Evolutionary conservation across 2,888 invertebrate genomes (phyloP).

Genomic region (Oeneis ivallda): DNA sequence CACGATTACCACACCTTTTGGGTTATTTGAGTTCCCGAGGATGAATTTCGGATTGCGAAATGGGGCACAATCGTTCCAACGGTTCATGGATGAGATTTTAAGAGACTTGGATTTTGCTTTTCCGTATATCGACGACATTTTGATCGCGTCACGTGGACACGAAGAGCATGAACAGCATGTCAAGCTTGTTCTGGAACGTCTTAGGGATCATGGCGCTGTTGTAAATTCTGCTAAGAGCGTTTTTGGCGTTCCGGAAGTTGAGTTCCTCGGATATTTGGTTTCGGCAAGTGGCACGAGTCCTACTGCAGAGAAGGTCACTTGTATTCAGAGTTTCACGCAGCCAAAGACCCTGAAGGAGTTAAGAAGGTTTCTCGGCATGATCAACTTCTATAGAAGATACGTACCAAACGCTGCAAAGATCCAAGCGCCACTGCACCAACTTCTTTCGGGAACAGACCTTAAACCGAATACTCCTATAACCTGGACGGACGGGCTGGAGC

Average conservation of each 20-base stretch:
- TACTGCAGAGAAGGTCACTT: conserved; percentile 41
- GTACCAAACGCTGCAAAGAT: conserved; percentile 47
- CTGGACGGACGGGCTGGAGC: conserved; percentile 22
- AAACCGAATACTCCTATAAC: neutral
- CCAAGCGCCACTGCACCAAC: conserved; percentile 41
- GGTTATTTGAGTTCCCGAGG: neutral
- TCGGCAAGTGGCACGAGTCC: conserved; percentile 8
- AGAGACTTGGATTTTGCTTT: neutral
- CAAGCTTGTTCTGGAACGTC: conserved; percentile 16
- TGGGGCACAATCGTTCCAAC: neutral
- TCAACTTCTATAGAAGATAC: conserved; percentile 44
- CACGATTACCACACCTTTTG: neutral
- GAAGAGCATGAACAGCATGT: conserved; percentile 21
- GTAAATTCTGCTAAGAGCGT: conserved; percentile 31
- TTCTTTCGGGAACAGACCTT: neutral
- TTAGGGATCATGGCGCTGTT: conserved; percentile 31
- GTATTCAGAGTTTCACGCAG: conserved; percentile 35
- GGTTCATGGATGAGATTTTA: neutral
- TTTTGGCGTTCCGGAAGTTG: conserved; percentile 26
- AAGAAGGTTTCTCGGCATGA: conserved; percentile 38
- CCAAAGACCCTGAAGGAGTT: conserved; percentile 37
- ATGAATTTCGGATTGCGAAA: neutral
- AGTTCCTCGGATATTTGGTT: conserved; percentile 35
- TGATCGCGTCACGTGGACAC: neutral
- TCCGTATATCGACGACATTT: conserved; percentile 7